Base-by-base conservation (phyloP, 2,888 invertebrate genomes). In the Papilio protenor region DNA sequence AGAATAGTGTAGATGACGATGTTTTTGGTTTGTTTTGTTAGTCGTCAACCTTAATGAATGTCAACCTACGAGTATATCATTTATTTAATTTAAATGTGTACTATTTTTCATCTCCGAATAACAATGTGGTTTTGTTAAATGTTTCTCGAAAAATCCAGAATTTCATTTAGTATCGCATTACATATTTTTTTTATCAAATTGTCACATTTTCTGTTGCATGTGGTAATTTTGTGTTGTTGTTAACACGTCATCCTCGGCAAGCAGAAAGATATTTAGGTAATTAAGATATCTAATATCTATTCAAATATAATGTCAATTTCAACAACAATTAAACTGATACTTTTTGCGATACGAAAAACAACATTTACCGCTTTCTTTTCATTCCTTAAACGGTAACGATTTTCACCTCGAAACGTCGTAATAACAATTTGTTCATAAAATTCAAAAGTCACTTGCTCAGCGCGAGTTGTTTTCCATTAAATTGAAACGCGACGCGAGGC, bases 381-480 rank as follows among this genome's bases (percentile, higher is more conserved):
- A n/a, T 57, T 71, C 61, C 59, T 71, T 76, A 75, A 66, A 66
- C 69, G 45, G 47, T 8, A 71, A 66, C 47, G 16, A 71, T 71
- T 71, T 71, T 71, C 59, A 40, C 57, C 23, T 75, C 57, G 57
- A 27, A 18, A 45, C 27, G 47, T 72, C 55, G 49, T 27, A 72
- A 75, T 71, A 72, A 78, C 66, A 70, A 69, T 64, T 55, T 75
- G 71, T 75, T 75, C 64, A 72, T 64, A 49, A 61, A 72, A 73
- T 71, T 61, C 10, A 71, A 77, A 72, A 77, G 66, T 73, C 77
- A 78, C 59, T 75, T 66, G 75, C 47, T 69, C 73, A 33, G 27
- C 45, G 47, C 73, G 16, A 47, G 71, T 72, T 75, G 70, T 72
- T 78, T 78, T 78, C 66, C 75, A 75, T 72, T 75, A 75, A 55